Conservation (phyloP, 2,113 vertebrate genomes). For the sheep (Ovis aries) region ARS-UI_Ramb_v3.0 NC_056054.1:94718501-94719000, state of each 20-base stretch:
- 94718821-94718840: not conserved
- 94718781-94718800: not conserved
- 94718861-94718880: not conserved
- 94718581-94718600: not conserved
- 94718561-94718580: not conserved
- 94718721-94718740: not conserved
- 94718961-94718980: not conserved
- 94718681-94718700: not conserved
- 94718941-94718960: not conserved
- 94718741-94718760: not conserved
- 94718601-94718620: not conserved
- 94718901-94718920: not conserved
- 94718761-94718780: not conserved
- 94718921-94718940: not conserved
- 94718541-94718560: not conserved
- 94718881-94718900: not conserved
- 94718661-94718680: not conserved
- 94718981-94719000: not conserved
- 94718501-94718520: not conserved
- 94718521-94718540: not conserved
- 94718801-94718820: not conserved
- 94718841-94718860: not conserved
- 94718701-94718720: not conserved
- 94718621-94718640: not conserved
- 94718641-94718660: not conserved